Evolutionary conservation across 2,888 invertebrate genomes (phyloP).

Genomic region (Cerceris rybyensis): DNA sequence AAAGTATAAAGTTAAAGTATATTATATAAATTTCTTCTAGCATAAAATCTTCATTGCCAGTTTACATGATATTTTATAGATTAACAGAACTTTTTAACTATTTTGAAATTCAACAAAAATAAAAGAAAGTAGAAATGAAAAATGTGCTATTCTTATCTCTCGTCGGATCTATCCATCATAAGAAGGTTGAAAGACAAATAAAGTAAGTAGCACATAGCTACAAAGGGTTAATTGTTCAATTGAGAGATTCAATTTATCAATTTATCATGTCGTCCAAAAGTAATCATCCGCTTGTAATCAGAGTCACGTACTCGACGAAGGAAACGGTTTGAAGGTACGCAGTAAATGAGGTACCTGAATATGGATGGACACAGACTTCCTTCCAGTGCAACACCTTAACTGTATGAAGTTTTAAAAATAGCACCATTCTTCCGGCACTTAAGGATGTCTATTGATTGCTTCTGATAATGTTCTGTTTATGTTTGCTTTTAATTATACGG

Average conservation of each 20-base stretch:
- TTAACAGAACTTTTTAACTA: too few species aligned
- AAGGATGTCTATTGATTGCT: slow-evolving; percentile 38
- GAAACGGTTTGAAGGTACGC: slow-evolving; percentile 57
- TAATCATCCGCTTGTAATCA: slow-evolving; percentile 52
- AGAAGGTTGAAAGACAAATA: background rate
- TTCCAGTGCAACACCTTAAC: slow-evolving; percentile 56
- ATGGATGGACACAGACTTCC: slow-evolving; percentile 65
- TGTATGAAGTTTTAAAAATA: slow-evolving; percentile 63
- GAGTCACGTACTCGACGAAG: slow-evolving; percentile 66
- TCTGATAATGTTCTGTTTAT: slow-evolving; percentile 22
- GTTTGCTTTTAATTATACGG: background rate
- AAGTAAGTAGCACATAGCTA: background rate
- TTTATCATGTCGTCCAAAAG: slow-evolving; percentile 34
- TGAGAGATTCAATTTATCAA: slow-evolving; percentile 19
- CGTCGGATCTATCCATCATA: too few species aligned
- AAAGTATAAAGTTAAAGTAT: too few species aligned
- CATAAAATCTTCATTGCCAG: too few species aligned
- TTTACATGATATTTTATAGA: too few species aligned
- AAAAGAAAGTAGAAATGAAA: too few species aligned
- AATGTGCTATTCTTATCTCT: too few species aligned
- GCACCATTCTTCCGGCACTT: slow-evolving; percentile 40
- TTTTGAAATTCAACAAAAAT: too few species aligned
- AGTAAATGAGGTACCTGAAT: slow-evolving; percentile 61
- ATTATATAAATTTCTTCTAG: too few species aligned
- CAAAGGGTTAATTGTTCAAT: background rate